Conservation (phyloP, 2,888 invertebrate species). For the Dynastes hyllus region DNA sequence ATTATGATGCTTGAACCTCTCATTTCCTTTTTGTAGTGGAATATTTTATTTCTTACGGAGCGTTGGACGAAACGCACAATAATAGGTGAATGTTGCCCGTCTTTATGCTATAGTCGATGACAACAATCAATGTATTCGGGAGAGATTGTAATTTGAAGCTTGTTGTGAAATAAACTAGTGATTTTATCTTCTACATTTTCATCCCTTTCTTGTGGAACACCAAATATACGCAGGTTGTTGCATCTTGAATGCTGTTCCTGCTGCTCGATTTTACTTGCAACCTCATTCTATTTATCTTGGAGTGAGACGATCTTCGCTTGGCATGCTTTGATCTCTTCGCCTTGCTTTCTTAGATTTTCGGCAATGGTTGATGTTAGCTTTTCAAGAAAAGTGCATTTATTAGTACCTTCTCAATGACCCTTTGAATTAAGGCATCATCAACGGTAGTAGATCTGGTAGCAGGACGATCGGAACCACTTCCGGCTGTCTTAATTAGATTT, state of each 20-base stretch:
- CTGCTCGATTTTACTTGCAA: neutral
- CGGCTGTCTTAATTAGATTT: no score
- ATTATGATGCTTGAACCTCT: neutral
- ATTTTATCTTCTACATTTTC: neutral
- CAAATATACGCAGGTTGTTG: constrained; percentile 16
- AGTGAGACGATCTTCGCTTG: neutral
- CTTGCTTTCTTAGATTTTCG: neutral
- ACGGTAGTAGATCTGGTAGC: neutral
- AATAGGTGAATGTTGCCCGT: neutral
- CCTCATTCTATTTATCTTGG: neutral
- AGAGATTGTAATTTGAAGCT: neutral
- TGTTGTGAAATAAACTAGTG: neutral
- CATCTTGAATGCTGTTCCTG: constrained; percentile 20
- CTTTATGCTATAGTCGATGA: neutral
- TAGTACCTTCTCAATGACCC: neutral
- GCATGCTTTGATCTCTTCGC: neutral
- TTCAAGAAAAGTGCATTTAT: neutral
- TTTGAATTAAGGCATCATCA: neutral
- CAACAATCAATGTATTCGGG: neutral
- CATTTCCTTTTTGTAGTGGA: neutral
- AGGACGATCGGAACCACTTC: neutral
- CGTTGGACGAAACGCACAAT: neutral
- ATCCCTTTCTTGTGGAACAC: neutral
- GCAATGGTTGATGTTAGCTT: neutral
- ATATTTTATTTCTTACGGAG: neutral